Evolutionary conservation across 2,888 invertebrate species (phyloP).

Genomic region (Spicauda simplicius): DNA sequence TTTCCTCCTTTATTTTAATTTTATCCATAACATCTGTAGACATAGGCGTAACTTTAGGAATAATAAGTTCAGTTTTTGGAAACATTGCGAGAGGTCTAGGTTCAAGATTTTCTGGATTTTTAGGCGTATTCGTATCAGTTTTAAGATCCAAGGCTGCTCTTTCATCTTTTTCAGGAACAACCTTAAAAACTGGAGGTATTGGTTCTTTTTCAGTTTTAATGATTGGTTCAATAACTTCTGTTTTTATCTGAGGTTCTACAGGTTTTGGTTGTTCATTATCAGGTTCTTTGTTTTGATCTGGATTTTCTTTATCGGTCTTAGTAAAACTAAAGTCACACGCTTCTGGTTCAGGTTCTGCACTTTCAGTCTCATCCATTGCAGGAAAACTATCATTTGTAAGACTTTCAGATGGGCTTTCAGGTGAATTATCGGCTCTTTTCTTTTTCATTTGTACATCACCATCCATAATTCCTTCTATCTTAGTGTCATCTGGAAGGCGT

Average conservation of each 20-base stretch:
- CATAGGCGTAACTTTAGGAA: constrained; percentile 85
- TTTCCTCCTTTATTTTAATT: constrained; percentile 81
- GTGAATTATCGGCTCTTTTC: constrained; percentile 79
- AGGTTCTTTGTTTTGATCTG: constrained; percentile 69
- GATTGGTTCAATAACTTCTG: constrained; percentile 62
- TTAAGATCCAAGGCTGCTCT: constrained; percentile 71
- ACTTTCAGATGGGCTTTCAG: constrained; percentile 93
- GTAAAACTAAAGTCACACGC: constrained; percentile 79
- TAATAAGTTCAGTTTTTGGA: constrained; percentile 86
- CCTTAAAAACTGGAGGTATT: constrained; percentile 64
- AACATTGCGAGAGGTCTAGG: constrained; percentile 63
- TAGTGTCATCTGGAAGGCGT: constrained; percentile 82
- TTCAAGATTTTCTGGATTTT: constrained; percentile 64
- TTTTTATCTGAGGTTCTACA: constrained; percentile 66
- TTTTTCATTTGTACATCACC: constrained; percentile 86
- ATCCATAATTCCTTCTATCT: constrained; percentile 85
- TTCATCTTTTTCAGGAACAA: constrained; percentile 68
- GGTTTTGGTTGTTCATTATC: constrained; percentile 61
- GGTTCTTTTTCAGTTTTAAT: constrained; percentile 74
- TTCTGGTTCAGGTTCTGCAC: constrained; percentile 77
- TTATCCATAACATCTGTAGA: constrained; percentile 78
- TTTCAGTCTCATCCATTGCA: constrained; percentile 89
- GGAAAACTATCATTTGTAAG: constrained; percentile 94
- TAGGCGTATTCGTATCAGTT: constrained; percentile 63
- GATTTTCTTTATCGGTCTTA: constrained; percentile 73